Percentiles rank a stretch among this genome's conserved stretches.
These are phyloP conservation scores for Garra rufa DNA, from an alignment of 2,113 vertebrate genomes.

Conservation along the genomic window DNA sequence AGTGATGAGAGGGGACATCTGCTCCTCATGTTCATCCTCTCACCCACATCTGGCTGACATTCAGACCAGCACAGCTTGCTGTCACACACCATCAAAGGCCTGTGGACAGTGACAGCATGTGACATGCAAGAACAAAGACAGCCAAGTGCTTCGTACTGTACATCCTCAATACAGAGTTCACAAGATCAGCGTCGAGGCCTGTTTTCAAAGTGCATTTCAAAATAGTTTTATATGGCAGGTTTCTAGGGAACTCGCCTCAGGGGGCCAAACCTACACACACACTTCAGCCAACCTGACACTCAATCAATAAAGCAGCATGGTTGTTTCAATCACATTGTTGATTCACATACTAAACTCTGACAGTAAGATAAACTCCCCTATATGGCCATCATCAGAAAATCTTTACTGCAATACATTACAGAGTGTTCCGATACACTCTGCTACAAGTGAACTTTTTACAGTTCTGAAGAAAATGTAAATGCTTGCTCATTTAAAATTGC, in stretches of 20 bases:
- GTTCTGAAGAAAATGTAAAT: neutral
- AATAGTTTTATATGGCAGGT: slow-evolving; percentile 3
- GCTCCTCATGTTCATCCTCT: slow-evolving; percentile 42
- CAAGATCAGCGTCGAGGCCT: neutral
- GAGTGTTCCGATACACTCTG: neutral
- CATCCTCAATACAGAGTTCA: neutral
- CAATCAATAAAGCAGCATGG: neutral
- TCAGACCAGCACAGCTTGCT: slow-evolving; percentile 37
- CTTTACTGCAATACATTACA: neutral
- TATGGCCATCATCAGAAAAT: neutral
- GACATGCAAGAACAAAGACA: slow-evolving; percentile 41
- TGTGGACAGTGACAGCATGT: slow-evolving; percentile 34
- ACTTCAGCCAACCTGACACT: neutral
- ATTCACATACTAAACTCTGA: neutral
- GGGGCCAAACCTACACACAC: neutral
- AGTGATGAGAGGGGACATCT: slow-evolving; percentile 52
- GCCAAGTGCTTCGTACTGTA: slow-evolving; percentile 36
- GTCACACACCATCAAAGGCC: slow-evolving; percentile 50
- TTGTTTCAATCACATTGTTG: neutral
- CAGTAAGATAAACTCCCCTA: neutral
- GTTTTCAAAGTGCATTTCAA: neutral
- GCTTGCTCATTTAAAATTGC: neutral
- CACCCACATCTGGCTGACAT: slow-evolving; percentile 49
- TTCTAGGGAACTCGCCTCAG: neutral
- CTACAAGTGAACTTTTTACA: neutral